Conservation (phyloP, 2,797 vertebrate genomes). For the Arrhamphus sclerolepis region DNA sequence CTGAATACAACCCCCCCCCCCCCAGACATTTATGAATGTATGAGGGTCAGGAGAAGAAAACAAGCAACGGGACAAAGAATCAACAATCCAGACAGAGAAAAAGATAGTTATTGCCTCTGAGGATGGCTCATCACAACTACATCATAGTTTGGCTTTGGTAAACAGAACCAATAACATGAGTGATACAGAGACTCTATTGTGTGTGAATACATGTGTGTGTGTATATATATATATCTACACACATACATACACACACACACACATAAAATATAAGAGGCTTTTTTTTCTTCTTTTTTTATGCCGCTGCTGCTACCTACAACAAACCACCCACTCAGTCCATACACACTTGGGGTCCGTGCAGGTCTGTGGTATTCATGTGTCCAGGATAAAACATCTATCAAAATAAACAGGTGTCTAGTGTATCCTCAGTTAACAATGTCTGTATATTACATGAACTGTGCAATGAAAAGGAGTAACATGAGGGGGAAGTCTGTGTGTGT, state of each 20-base stretch:
- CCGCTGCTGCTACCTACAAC: conserved; percentile 33
- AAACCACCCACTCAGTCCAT: conserved; percentile 24
- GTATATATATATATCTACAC: conserved; percentile 57
- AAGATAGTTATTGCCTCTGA: conserved; percentile 71
- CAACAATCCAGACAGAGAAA: conserved; percentile 48
- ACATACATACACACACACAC: too few relatives aligned
- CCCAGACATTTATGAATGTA: conserved; percentile 7
- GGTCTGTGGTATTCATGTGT: conserved; percentile 27
- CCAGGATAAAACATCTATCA: conserved; percentile 62
- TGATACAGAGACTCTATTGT: conserved; percentile 69
- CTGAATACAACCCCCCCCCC: conserved; percentile 58
- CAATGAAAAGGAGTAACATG: conserved; percentile 25
- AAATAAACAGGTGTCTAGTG: conserved; percentile 64
- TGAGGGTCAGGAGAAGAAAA: conserved; percentile 38
- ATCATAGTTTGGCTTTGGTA: conserved; percentile 78
- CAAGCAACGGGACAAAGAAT: conserved; percentile 37
- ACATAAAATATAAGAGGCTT: conserved; percentile 56
- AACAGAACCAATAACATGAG: conserved; percentile 67
- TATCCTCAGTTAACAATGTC: conserved; percentile 57
- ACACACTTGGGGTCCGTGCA: conserved; percentile 40
- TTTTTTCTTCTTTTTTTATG: conserved; percentile 8
- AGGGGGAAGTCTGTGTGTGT: conserved; percentile 8
- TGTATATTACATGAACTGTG: conserved; percentile 66
- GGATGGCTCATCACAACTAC: conserved; percentile 72
- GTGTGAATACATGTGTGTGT: too few relatives aligned